Conservation (phyloP, 2,888 invertebrate species). For the Malacosoma neustria region DNA sequence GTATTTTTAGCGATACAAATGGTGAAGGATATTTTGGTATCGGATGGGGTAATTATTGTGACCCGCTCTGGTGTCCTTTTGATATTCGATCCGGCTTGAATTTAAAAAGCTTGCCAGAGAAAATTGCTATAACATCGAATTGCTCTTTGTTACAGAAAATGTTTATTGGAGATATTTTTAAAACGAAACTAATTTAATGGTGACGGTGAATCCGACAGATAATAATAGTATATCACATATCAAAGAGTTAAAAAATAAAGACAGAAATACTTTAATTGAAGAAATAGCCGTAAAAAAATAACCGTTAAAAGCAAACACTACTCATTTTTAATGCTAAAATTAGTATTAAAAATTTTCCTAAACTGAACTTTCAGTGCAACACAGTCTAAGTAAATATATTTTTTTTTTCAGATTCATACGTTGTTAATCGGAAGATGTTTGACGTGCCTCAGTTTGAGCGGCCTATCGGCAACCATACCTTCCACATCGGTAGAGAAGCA, state of each 20-base stretch:
- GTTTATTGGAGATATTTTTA: too few relatives aligned
- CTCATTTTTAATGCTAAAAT: too few relatives aligned
- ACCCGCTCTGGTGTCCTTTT: not conserved
- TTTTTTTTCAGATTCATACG: constrained; percentile 58
- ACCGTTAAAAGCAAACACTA: too few relatives aligned
- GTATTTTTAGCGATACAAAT: not conserved
- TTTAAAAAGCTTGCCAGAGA: not conserved
- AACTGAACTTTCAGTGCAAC: too few relatives aligned
- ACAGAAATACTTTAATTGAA: not conserved
- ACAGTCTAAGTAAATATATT: too few relatives aligned
- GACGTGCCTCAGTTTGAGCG: constrained; percentile 71
- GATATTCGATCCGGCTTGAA: not conserved
- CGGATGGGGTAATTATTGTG: not conserved
- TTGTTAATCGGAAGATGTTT: constrained; percentile 41
- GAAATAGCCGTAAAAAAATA: not conserved
- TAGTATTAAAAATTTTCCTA: too few relatives aligned
- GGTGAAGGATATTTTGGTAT: not conserved
- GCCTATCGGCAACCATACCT: constrained; percentile 74
- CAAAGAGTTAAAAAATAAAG: too few relatives aligned
- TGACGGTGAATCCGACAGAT: too few relatives aligned
- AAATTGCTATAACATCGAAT: not conserved
- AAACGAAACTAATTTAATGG: too few relatives aligned
- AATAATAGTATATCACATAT: too few relatives aligned
- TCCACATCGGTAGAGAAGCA: constrained; percentile 75
- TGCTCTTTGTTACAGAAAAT: not conserved